Base-by-base conservation (phyloP, 2,113 vertebrate genomes). In the Narcine bancroftii region DNA sequence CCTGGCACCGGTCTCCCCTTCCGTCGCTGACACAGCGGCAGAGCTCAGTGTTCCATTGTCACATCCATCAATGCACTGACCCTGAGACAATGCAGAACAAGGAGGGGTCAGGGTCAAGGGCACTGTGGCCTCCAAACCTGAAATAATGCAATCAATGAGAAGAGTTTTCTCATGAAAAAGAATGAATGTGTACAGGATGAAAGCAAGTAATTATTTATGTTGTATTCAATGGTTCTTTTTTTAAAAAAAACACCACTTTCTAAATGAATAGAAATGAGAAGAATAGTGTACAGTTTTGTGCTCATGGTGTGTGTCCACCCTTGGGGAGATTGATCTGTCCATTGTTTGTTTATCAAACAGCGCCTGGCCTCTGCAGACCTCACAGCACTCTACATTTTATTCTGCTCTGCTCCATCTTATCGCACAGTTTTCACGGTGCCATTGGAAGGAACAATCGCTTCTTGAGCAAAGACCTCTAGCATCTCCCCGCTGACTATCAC, bases 151-250 rank as follows among this genome's bases (percentile, higher is more conserved):
- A 60, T 87, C 81, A 87, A 60, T 60, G 81, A 56, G 81, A 87
- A 87, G 33, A 87, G 19, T 60, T 87, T 60, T 60, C n/a, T 56
- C 15, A n/a, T 60, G 9, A 19, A 63, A 9, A 60, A 60, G 33
- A 63, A 56, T 87, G 5, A 87, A 39, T 87, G 81, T 17, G 15
- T 60, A 4, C n/a, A 33, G 33, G n/a, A 87, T 87, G 81, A 87
- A 87, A 87, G 81, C n/a, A 19, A 87, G 53, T 36, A 6, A 60
- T 60, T 87, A 60, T 87, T 87, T 87, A 87, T 63, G 81, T 36
- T 60, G 53, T 7, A 87, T 87, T 87, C 53, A 87, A 87, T 85
- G n/a, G 33, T 21, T 60, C 56, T 85, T 56, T n/a, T 4, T 26
- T n/a, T n/a, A n/a, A 60, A 85, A 83, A 85, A 85, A 85, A 2